These are phyloP conservation scores for Phragmatobia fuliginosa DNA, from an alignment of 2,888 invertebrate genomes.

Conservation along the genomic window DNA sequence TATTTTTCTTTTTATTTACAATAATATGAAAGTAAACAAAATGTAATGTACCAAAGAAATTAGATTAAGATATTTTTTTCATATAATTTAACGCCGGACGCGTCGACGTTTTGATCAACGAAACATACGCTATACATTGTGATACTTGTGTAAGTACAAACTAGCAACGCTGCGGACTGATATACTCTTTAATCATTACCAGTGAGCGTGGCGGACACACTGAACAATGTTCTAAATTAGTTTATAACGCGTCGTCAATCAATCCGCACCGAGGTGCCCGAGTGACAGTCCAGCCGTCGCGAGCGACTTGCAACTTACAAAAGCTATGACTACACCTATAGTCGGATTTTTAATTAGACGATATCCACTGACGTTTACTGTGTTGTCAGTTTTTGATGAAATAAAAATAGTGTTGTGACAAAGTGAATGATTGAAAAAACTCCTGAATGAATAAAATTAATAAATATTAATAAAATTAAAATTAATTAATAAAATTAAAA, in stretches of 20 bases:
- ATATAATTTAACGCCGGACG: slow-evolving; percentile 56
- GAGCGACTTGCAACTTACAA: slow-evolving; percentile 69
- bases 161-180: slow-evolving; percentile 25
- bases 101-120: slow-evolving; percentile 52
- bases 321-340: slow-evolving; percentile 77
- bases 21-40: slow-evolving; percentile 87
- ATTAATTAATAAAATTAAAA: too few relatives aligned
- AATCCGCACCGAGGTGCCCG: slow-evolving; percentile 15
- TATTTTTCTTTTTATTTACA: slow-evolving; percentile 83
- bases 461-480: too few relatives aligned
- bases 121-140: slow-evolving; percentile 49
- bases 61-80: slow-evolving; percentile 74
- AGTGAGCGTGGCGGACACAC: slow-evolving; percentile 42
- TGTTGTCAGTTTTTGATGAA: too few relatives aligned
- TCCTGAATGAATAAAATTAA: too few relatives aligned
- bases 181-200: background rate
- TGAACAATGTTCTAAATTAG: slow-evolving; percentile 8
- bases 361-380: too few relatives aligned
- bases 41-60: slow-evolving; percentile 82
- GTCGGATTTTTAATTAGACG: too few relatives aligned
- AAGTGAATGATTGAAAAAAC: too few relatives aligned
- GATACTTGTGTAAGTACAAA: slow-evolving; percentile 30
- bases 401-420: too few relatives aligned
- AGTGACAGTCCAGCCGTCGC: slow-evolving; percentile 24
- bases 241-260: slow-evolving; percentile 7